Conservation (phyloP, 1,140 invertebrate species). For the Hyposmocoma kahamanoa region DNA sequence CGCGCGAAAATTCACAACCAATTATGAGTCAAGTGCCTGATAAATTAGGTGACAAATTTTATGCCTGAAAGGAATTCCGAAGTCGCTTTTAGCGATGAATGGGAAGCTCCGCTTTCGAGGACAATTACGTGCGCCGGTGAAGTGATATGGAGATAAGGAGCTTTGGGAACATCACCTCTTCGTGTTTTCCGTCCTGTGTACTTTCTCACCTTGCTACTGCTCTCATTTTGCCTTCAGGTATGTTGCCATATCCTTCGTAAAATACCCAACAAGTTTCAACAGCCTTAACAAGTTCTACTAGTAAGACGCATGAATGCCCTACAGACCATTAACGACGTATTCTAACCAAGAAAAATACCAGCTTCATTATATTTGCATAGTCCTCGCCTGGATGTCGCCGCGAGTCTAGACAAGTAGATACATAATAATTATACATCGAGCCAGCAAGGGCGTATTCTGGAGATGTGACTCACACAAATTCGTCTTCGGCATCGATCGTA, state of each 20-base stretch:
- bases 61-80: constrained; percentile 55
- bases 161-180: constrained; percentile 47
- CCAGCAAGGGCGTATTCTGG: constrained; percentile 54
- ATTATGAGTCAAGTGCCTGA: constrained; percentile 69
- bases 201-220: constrained; percentile 46
- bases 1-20: constrained; percentile 66
- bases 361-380: constrained; percentile 51
- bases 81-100: constrained; percentile 48
- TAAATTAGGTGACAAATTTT: constrained; percentile 59
- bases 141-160: constrained; percentile 66
- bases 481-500: constrained; percentile 55
- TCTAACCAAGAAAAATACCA: constrained; percentile 6
- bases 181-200: constrained; percentile 61
- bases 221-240: constrained; percentile 50
- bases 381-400: constrained; percentile 59
- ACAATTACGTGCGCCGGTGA: constrained; percentile 47
- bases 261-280: neutral
- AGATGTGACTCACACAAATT: constrained; percentile 60
- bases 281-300: neutral
- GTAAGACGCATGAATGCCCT: neutral
- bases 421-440: constrained; percentile 64
- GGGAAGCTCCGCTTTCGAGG: constrained; percentile 39
- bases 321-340: constrained; percentile 8
- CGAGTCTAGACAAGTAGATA: constrained; percentile 66
- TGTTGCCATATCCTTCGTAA: constrained; percentile 4